A percentile compares a stretch with the other conserved stretches of the same genome.
These are phyloP conservation scores for Chauna torquata DNA, from an alignment of 2,113 vertebrate species.

Conservation along the genomic window DNA sequence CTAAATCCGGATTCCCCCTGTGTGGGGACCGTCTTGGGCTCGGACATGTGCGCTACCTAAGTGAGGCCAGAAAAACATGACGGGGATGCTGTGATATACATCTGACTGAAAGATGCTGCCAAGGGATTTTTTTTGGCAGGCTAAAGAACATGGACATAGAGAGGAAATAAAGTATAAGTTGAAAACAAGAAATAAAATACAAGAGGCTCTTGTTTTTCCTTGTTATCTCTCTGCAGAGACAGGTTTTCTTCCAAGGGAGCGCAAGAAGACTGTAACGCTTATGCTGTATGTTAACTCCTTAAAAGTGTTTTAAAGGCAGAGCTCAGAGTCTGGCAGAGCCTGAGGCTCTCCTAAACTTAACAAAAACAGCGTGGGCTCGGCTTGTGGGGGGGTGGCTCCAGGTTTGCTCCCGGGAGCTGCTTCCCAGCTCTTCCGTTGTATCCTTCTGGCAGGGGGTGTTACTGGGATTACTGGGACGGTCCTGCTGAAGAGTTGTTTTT, in stretches of 20 bases:
- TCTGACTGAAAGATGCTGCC: not conserved
- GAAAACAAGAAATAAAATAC: not conserved
- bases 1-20: not conserved
- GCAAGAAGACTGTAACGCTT: not conserved
- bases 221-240: not conserved
- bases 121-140: not conserved
- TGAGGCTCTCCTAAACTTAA: not conserved
- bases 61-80: not conserved
- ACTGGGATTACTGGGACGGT: not conserved
- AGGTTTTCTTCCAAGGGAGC: not conserved
- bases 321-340: not conserved
- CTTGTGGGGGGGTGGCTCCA: not conserved
- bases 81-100: not conserved
- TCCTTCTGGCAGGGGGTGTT: not conserved
- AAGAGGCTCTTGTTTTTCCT: not conserved
- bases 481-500: no score
- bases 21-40: not conserved
- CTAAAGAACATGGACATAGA: not conserved
- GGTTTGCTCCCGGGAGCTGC: not conserved
- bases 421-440: not conserved
- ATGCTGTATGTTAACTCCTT: not conserved
- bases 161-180: not conserved
- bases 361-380: not conserved
- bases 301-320: not conserved
- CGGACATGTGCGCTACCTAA: accelerated